Base-by-base conservation (phyloP, 2,113 vertebrate genomes). In the Bos javanicus region DNA sequence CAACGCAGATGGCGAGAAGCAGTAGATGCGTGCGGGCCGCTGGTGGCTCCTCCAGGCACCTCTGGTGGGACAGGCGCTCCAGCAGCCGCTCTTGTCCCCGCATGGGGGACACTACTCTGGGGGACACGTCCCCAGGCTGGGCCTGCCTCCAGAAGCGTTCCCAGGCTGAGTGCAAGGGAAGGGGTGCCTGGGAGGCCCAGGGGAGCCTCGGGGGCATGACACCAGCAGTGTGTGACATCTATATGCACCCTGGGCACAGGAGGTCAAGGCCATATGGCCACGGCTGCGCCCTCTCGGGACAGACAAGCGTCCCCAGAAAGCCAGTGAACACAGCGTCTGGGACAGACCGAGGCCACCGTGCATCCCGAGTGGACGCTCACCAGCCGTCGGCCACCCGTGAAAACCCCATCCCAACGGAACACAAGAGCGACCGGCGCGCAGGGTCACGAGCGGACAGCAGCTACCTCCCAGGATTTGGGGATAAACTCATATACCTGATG, bases 21-120 rank as follows among this genome's bases (percentile, higher is more conserved):
- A 6, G 2, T 0, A 3, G 6, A 15, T 7, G 0, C 2, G 0
- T 14, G 28, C 0, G 30, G 6, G 14, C 9, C 14, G 11, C 8
- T 2, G 5, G 15, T 1, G 21, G 85, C 4, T 11, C 6, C 14
- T 2, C 36, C 0, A 7, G 12, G 59, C 28, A 15, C 5, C 19
- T 54, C 39, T 19, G 6, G 2, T 1, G 2, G 1, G 56, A 74
- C 5, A 3, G 0, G 0, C 2, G 5, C 39, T 6, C 26, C 36
- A 10, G 62, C 21, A 7, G 87, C 81, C 21, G 10, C 5, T 2
- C 0, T 5, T 4, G 43, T 21, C 76, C 25, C 5, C 76, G 9
- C 13, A 6, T 0, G 12, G 1, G 3, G 28, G 36, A 9, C 74
- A 11, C 52, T 3, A 2, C 1, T 9, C 39, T 14, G 1, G 52